A percentile compares a stretch with the other conserved stretches of the same genome.
These are phyloP conservation scores for Coreoperca whiteheadi DNA, from an alignment of 2,113 vertebrate genomes.

Conservation along the genomic window DNA sequence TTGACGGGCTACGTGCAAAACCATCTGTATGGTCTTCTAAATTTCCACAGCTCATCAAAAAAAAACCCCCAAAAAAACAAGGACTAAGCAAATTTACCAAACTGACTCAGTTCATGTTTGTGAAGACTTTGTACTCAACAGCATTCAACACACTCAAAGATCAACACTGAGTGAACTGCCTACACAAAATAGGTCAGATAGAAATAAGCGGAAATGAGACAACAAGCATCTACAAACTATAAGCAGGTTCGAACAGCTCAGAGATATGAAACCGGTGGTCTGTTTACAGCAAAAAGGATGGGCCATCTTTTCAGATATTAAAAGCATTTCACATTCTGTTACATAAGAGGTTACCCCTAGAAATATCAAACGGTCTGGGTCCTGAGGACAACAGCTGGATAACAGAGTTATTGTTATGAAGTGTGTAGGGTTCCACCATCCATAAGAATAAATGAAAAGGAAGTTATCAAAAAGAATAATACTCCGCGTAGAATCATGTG, in stretches of 20 bases:
- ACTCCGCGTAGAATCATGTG: background rate
- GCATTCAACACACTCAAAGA: conserved; percentile 38
- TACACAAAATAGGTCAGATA: background rate
- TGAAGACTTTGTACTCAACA: conserved; percentile 76
- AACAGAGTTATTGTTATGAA: conserved; percentile 45
- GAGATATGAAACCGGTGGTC: conserved; percentile 1
- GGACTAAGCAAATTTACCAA: conserved; percentile 42
- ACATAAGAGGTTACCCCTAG: conserved; percentile 50
- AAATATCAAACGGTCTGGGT: conserved; percentile 53
- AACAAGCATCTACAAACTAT: background rate
- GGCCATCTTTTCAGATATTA: conserved; percentile 35
- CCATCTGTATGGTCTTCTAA: background rate
- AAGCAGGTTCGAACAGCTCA: background rate
- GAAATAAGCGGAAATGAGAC: background rate
- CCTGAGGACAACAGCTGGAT: conserved; percentile 65
- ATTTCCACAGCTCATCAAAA: background rate
- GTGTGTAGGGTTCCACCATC: conserved; percentile 16
- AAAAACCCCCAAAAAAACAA: conserved; percentile 21
- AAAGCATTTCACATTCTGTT: conserved; percentile 34
- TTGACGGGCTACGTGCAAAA: background rate
- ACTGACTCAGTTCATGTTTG: conserved; percentile 62
- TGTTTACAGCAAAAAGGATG: conserved; percentile 11
- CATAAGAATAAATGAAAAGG: conserved; percentile 46
- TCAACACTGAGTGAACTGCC: conserved; percentile 54
- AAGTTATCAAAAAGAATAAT: conserved; percentile 27